Evolutionary conservation across 2,797 vertebrate genomes (phyloP).

Genomic region (Todus mexicanus): DNA sequence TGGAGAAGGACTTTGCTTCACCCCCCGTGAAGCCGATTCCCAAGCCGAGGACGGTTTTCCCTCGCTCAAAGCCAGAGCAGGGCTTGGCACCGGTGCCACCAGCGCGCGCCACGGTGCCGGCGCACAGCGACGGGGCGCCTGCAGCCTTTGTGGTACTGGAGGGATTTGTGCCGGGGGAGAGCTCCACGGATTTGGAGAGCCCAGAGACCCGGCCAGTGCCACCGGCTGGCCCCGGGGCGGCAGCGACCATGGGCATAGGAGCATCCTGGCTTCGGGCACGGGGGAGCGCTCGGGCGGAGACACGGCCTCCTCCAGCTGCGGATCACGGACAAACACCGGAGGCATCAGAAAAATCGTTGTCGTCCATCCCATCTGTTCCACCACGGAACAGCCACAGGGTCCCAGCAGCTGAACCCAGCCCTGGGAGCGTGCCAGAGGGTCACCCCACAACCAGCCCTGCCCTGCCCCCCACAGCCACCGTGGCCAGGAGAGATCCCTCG

Average conservation of each 20-base stretch:
- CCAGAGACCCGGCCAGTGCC: neutral
- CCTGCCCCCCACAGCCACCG: neutral
- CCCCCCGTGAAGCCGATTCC: constrained; percentile 81
- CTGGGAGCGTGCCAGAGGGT: neutral
- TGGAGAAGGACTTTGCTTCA: constrained; percentile 25
- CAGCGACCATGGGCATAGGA: neutral
- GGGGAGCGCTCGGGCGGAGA: neutral
- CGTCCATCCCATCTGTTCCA: constrained; percentile 66
- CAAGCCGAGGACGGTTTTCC: constrained; percentile 91
- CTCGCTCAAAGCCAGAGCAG: constrained; percentile 54
- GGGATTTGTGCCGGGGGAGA: constrained; percentile 59
- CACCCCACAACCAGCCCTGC: neutral
- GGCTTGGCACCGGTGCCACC: neutral
- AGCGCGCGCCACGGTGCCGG: neutral
- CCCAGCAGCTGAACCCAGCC: neutral
- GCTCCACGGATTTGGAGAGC: constrained; percentile 29
- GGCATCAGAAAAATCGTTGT: neutral
- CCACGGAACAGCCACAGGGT: constrained; percentile 65
- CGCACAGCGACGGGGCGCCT: constrained; percentile 24
- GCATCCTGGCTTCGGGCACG: neutral
- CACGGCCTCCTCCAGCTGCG: neutral
- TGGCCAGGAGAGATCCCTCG: neutral
- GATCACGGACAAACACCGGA: constrained; percentile 44
- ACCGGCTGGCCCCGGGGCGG: neutral
- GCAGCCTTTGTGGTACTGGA: constrained; percentile 70